phyloP scores from a whole-genome alignment of 2,888 invertebrate species.

The Philaethria dido region DNA sequence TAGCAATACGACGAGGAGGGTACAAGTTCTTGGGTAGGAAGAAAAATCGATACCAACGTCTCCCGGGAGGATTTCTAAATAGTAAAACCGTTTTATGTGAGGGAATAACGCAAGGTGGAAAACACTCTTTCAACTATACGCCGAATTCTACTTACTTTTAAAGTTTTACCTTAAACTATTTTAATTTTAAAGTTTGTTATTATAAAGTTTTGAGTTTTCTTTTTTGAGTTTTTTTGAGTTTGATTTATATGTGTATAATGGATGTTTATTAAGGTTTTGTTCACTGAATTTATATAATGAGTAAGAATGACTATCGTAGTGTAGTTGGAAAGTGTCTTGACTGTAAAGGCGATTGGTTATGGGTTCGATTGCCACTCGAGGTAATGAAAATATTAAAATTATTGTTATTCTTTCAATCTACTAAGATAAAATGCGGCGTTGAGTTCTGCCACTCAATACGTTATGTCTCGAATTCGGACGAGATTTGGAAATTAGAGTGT shows the following conservation, averaged over 20 bases:
- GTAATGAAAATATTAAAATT: no score
- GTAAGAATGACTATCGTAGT: not conserved
- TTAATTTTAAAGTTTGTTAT: slow-evolving; percentile 10
- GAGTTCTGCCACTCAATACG: no score
- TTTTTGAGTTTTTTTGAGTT: not conserved
- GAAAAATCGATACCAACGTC: slow-evolving; percentile 22
- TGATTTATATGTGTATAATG: slow-evolving; percentile 9
- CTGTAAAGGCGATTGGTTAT: no score
- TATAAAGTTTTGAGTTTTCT: no score
- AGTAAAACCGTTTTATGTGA: slow-evolving; percentile 23
- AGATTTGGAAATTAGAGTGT: no score
- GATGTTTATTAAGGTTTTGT: not conserved
- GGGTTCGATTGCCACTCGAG: no score
- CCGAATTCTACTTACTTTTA: slow-evolving; percentile 1
- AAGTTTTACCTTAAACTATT: slow-evolving; percentile 12
- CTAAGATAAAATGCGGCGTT: no score
- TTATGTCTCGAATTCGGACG: no score
- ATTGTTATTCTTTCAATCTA: no score
- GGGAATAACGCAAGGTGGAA: slow-evolving; percentile 7
- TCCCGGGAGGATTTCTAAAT: slow-evolving; percentile 27
- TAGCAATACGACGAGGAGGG: slow-evolving; percentile 6
- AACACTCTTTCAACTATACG: not conserved
- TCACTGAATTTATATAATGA: no score
- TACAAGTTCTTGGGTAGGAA: slow-evolving; percentile 6
- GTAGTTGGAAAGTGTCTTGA: no score